Base-by-base conservation (phyloP, 2,113 vertebrate genomes). In the Orcinus orca region DNA sequence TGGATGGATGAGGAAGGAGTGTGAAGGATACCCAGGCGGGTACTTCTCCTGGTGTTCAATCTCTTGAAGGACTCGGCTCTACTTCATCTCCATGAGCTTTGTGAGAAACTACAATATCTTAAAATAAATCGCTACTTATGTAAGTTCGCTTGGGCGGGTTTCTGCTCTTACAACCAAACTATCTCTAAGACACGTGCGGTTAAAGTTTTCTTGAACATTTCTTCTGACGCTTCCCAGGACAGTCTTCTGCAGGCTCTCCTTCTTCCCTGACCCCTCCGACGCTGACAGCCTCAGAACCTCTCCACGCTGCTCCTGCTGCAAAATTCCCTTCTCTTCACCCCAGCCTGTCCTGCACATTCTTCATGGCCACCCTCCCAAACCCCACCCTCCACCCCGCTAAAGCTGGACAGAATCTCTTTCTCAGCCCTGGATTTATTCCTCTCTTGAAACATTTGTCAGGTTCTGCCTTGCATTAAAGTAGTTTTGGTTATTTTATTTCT, bases 401-500 rank as follows among this genome's bases (percentile, higher is more conserved):
- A 84, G 18, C 67, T 38, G 11, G 68, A 83, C 93, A 82, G 31
- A 62, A 73, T 80, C 29, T 36, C 18, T 33, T 62, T 29, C 63
- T 92, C 71, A 62, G 65, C 2, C 25, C 80, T 62, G 63, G n/a
- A 38, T 89, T 84, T 26, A 33, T 53, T 88, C 65, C 33, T 85
- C 50, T 92, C 73, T 50, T 26, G 41, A 25, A 68, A 36, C 41
- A 76, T 70, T 63, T 70, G 36, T 81, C 79, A 86, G 41, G 20
- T 80, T 84, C 88, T 31, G 18, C 20, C 58, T 81, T 81, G 7
- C 20, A 58, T 85, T 70, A n/a, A 23, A 85, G n/a, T 89, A 76
- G 29, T 74, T 62, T 25, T 1, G 1, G 20, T 89, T 89, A 38
- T 68, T 97, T 96, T 85, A 62, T 92, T 87, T 84, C 77, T 85